Evolutionary conservation across 2,113 vertebrate species (phyloP).

Genomic region (Indri indri): DNA sequence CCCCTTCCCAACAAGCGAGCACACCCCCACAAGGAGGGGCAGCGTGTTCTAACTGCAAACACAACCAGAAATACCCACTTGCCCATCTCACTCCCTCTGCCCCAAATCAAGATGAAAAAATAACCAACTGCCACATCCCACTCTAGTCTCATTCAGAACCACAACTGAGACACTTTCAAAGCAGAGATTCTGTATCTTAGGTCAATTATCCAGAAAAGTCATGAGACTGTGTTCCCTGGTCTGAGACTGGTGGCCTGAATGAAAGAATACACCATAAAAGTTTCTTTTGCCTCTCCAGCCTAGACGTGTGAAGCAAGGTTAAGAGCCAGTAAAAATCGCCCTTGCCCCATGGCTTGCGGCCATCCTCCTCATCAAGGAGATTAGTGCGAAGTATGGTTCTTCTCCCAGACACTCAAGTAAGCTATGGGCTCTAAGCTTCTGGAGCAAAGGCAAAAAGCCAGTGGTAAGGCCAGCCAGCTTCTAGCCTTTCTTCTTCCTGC

Average conservation of each 20-base stretch:
- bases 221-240: neutral
- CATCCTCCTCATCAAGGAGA: neutral
- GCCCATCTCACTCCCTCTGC: neutral
- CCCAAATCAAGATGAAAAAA: neutral
- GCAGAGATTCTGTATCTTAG: neutral
- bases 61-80: too few relatives aligned
- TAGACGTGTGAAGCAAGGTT: neutral
- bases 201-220: neutral
- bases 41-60: rapidly evolving
- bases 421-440: neutral
- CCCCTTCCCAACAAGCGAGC: too few relatives aligned
- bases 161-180: neutral
- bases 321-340: neutral
- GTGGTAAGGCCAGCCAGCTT: neutral
- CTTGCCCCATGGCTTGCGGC: neutral
- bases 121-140: rapidly evolving
- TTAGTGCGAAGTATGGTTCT: neutral
- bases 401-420: neutral
- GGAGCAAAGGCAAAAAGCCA: neutral
- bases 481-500: constrained; percentile 44
- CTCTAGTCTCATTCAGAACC: neutral
- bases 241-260: neutral
- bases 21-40: rapidly evolving
- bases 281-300: neutral
- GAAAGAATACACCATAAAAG: neutral